Conservation (phyloP, 2,888 invertebrate species). For the Calameuta idolon region DNA sequence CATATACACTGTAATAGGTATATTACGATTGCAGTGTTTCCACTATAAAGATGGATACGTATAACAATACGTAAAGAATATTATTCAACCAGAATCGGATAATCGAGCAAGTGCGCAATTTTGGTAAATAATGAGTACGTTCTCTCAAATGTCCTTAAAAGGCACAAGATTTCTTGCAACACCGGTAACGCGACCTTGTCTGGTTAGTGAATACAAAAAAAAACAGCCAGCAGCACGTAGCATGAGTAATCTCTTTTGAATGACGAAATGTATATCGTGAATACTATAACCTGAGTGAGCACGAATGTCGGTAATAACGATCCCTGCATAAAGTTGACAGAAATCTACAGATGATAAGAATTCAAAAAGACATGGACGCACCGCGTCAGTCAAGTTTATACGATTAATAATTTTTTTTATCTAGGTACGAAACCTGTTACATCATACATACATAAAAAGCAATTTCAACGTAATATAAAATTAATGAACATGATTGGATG, state of each 20-base stretch:
- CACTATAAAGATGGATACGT: not conserved
- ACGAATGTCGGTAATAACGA: not conserved
- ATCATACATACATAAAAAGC: not conserved
- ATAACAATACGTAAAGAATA: not conserved
- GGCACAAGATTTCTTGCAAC: not conserved
- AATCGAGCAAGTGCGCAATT: not conserved
- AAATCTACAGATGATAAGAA: no score
- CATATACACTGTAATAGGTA: not conserved
- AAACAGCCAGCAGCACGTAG: not conserved
- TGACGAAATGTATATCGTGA: not conserved
- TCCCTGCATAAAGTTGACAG: not conserved
- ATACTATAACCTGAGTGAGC: not conserved
- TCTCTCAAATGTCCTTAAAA: not conserved
- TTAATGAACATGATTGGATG: not conserved
- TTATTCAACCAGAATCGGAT: not conserved
- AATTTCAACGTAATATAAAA: not conserved
- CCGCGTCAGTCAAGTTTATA: not conserved
- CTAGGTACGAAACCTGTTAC: not conserved
- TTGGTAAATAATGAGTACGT: not conserved
- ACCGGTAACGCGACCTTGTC: not conserved
- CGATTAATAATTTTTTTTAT: not conserved
- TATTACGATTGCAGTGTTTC: not conserved
- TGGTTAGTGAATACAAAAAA: not conserved
- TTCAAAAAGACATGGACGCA: not conserved
- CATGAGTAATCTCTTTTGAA: not conserved